Conservation (phyloP, 2,797 vertebrate genomes). For the Cynopterus sphinx region DNA sequence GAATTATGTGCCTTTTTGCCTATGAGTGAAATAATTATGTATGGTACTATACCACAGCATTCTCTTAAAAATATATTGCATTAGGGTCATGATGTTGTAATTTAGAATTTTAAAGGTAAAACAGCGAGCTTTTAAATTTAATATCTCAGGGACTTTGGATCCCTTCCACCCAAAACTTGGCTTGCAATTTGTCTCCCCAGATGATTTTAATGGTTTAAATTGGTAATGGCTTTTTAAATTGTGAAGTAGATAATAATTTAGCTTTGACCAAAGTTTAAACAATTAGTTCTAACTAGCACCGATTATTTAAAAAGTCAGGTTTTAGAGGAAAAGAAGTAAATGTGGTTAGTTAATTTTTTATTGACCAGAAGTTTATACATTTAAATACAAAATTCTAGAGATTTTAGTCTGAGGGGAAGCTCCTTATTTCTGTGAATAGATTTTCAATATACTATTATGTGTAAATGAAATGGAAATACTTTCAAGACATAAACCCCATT, state of each 20-base stretch:
- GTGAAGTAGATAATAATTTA: constrained; percentile 67
- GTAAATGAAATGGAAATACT: not conserved
- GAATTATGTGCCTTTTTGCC: constrained; percentile 67
- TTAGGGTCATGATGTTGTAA: constrained; percentile 71
- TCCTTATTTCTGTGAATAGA: constrained; percentile 11
- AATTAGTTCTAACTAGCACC: constrained; percentile 56
- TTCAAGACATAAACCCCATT: not conserved
- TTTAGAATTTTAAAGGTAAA: constrained; percentile 81
- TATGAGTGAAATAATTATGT: constrained; percentile 78
- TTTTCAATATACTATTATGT: not conserved
- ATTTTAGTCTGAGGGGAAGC: not conserved
- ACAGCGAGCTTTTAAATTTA: constrained; percentile 77
- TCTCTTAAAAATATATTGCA: constrained; percentile 83
- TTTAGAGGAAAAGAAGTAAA: constrained; percentile 64
- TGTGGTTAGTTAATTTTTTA: constrained; percentile 43
- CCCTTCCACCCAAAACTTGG: constrained; percentile 82
- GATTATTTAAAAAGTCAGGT: constrained; percentile 63
- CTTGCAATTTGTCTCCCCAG: constrained; percentile 74
- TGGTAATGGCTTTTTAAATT: constrained; percentile 74
- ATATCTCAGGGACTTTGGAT: constrained; percentile 80
- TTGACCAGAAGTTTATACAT: constrained; percentile 18
- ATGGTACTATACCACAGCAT: constrained; percentile 69
- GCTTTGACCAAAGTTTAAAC: constrained; percentile 70
- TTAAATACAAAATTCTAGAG: constrained; percentile 31
- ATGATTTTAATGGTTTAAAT: constrained; percentile 78